phyloP scores from a whole-genome alignment of 2,797 vertebrate species.

The Poecile montanus region DNA sequence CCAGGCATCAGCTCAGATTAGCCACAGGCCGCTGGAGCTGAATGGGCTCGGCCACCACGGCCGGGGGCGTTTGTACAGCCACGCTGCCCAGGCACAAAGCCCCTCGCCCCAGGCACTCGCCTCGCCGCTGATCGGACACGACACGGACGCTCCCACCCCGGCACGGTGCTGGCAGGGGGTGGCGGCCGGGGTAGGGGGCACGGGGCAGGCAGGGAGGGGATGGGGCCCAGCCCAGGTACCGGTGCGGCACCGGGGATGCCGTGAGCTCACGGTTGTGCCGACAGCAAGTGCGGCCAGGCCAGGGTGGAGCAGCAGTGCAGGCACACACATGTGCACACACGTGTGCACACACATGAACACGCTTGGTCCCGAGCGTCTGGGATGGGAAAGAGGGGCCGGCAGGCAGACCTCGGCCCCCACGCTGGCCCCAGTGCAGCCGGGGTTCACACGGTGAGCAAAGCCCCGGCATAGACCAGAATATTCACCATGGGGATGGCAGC shows the following conservation, averaged over 20 bases:
- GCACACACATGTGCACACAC: background rate
- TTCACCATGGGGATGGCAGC: fast-evolving
- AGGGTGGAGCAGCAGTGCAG: background rate
- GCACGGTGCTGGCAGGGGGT: background rate
- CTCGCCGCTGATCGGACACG: background rate
- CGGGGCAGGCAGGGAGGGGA: background rate
- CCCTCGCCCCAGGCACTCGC: background rate
- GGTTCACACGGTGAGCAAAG: background rate
- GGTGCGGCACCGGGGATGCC: background rate
- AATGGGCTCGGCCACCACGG: background rate
- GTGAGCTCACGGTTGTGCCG: background rate
- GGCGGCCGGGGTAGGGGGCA: background rate
- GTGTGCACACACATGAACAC: background rate
- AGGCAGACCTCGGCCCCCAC: background rate
- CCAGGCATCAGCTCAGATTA: constrained; percentile 39
- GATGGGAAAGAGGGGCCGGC: background rate
- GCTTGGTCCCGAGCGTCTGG: background rate
- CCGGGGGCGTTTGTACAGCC: background rate
- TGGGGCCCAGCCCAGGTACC: background rate
- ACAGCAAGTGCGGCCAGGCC: background rate
- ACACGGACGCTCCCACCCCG: background rate
- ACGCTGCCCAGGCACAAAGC: background rate
- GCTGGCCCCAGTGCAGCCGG: fast-evolving
- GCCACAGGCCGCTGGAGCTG: constrained; percentile 33
- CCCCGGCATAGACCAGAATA: background rate